These are phyloP conservation scores for Cylindroiulus punctatus DNA, from an alignment of 2,888 invertebrate genomes.

Conservation along the genomic window DNA sequence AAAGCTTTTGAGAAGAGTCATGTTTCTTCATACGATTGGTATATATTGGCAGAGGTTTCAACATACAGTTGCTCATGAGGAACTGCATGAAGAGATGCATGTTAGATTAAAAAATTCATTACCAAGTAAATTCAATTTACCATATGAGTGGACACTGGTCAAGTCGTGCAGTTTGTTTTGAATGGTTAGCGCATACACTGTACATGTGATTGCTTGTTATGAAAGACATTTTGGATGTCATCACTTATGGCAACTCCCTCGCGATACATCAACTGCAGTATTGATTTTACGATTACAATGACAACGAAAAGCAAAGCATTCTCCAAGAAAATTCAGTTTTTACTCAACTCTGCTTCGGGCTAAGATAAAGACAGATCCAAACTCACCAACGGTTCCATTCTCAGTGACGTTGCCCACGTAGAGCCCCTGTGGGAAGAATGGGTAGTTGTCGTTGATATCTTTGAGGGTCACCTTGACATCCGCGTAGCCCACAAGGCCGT, in stretches of 20 bases:
- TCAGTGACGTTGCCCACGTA: constrained; percentile 96
- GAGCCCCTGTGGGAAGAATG: constrained; percentile 94
- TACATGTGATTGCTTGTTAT: neutral
- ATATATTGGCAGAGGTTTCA: too few relatives aligned
- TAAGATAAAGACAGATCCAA: neutral
- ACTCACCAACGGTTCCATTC: constrained; percentile 84
- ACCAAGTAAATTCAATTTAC: too few relatives aligned
- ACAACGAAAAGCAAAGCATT: neutral
- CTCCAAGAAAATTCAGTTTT: neutral
- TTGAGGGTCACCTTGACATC: constrained; percentile 97
- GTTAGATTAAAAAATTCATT: too few relatives aligned
- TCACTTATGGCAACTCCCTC: neutral
- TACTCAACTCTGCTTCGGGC: neutral
- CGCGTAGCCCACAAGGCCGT: constrained; percentile 94
- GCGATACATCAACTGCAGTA: neutral
- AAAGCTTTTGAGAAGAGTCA: neutral
- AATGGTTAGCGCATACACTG: too few relatives aligned
- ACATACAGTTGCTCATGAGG: too few relatives aligned
- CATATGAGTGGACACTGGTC: too few relatives aligned
- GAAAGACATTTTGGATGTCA: neutral
- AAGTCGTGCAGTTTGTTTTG: too few relatives aligned
- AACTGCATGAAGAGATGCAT: too few relatives aligned
- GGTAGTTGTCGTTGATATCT: constrained; percentile 97
- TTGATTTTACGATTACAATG: constrained; percentile 15
- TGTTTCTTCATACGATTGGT: neutral